Percentiles rank a stretch among this genome's conserved stretches.
These are phyloP conservation scores for Trichechus manatus DNA, from an alignment of 2,113 vertebrate species.

Conservation along the genomic window DNA sequence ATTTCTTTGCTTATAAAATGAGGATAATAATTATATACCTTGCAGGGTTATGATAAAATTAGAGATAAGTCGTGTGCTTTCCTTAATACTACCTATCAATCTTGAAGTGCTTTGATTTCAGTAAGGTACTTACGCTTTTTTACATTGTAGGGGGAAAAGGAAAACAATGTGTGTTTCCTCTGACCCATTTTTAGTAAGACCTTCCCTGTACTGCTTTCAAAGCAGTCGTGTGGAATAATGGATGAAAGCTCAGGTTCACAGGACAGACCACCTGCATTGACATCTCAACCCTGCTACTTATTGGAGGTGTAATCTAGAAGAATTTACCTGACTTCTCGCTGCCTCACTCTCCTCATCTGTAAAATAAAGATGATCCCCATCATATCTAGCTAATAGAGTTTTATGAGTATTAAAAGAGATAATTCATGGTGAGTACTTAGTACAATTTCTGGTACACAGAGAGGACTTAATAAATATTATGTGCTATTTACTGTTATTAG, in stretches of 20 bases:
- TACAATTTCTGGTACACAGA: background rate
- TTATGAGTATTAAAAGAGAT: constrained; percentile 43
- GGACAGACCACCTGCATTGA: background rate
- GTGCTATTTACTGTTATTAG: background rate
- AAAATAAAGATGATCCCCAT: background rate
- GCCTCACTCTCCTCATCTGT: background rate
- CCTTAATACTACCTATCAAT: background rate
- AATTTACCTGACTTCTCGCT: background rate
- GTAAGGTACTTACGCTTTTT: background rate
- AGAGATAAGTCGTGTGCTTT: constrained; percentile 43
- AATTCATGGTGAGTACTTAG: background rate
- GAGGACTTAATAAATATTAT: background rate
- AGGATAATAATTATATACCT: constrained; percentile 3
- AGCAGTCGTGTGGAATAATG: background rate
- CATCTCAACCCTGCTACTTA: background rate
- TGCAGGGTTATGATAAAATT: constrained; percentile 42
- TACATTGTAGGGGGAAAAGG: background rate
- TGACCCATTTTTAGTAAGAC: background rate
- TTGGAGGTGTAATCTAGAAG: background rate
- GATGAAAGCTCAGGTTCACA: background rate
- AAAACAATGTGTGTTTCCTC: background rate
- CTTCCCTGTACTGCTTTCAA: background rate
- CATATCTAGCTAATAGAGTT: background rate
- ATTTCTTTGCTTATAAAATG: constrained; percentile 28
- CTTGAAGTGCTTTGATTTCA: background rate